These are phyloP conservation scores for Oryctolagus cuniculus DNA, from an alignment of 2,113 vertebrate genomes.

Conservation along the genomic window mOryCun1.1 NC_091433.1:141070001-141070500, in stretches of 20 bases:
- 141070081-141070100: conserved; percentile 67
- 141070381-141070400: background rate
- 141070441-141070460: background rate
- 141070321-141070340: background rate
- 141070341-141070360: background rate
- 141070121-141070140: background rate
- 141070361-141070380: background rate
- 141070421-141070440: background rate
- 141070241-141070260: background rate
- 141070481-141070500: background rate
- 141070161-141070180: background rate
- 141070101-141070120: background rate
- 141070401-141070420: background rate
- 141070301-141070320: background rate
- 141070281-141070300: background rate
- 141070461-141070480: background rate
- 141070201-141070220: background rate
- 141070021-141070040: conserved; percentile 10
- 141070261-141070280: background rate
- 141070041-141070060: conserved; percentile 72
- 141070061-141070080: conserved; percentile 5
- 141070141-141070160: background rate
- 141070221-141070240: background rate
- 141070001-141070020: background rate
- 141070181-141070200: background rate